Conservation (phyloP, 2,888 invertebrate genomes). For the Sisyra nigra region DNA sequence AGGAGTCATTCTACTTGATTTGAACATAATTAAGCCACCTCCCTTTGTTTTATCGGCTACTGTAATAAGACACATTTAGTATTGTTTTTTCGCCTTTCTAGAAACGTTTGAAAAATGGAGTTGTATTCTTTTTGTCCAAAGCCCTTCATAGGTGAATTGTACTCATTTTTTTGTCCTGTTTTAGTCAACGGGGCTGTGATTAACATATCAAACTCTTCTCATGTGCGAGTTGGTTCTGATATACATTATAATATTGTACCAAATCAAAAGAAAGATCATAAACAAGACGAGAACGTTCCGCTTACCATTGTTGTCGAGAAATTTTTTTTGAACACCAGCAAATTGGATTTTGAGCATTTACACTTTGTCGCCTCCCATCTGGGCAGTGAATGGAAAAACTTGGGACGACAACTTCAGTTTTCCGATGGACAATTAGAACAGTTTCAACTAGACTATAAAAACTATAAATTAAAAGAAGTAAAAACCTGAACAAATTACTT, state of each 20-base stretch:
- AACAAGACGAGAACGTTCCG: constrained; percentile 19
- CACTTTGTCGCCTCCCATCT: constrained; percentile 17
- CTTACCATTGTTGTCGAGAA: constrained; percentile 24
- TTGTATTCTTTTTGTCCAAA: too few species aligned
- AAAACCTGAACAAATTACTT: constrained; percentile 4
- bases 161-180: constrained; percentile 14
- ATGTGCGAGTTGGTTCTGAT: constrained; percentile 30
- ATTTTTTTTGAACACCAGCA: not conserved
- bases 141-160: too few species aligned
- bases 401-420: constrained; percentile 37
- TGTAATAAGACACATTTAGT: too few species aligned
- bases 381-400: constrained; percentile 39
- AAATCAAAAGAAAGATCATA: constrained; percentile 12
- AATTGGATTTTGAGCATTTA: not conserved
- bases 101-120: too few species aligned
- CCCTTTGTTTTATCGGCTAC: too few species aligned
- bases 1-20: too few species aligned
- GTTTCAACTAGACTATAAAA: constrained; percentile 30
- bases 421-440: constrained; percentile 44
- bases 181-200: constrained; percentile 33
- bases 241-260: constrained; percentile 23
- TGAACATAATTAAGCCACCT: too few species aligned
- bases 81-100: too few species aligned
- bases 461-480: constrained; percentile 41
- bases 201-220: constrained; percentile 30